Base-by-base conservation (phyloP, 2,797 vertebrate genomes). In the Danio jaintianensis region DNA sequence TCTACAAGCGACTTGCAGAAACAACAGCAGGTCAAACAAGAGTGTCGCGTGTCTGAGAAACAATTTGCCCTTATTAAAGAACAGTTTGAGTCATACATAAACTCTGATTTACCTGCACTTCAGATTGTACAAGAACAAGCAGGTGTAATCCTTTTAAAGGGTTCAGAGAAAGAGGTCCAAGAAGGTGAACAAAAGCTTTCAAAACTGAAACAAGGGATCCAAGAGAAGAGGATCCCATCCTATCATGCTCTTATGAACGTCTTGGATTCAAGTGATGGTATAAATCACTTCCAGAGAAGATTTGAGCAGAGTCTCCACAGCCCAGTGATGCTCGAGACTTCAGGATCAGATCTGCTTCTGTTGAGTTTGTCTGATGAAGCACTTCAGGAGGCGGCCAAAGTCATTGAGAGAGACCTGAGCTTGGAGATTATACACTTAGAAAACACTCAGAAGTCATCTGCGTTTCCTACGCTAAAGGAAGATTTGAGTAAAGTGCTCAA, bases 351-450 rank as follows among this genome's bases (percentile, higher is more conserved):
- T 10, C 56, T 93, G 45, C n/a, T 89, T 67, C 55, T 93, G 38
- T 83, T 81, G 52, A 92, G 93, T 81, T 78, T 91, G 64, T 91
- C 91, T 0, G 7, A 68, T 4, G 82, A 76, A 6, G 85, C 87
- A 0, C 79, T 93, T 40, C 78, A 89, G 0, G 88, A 92, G 38
- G 93, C 91, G 0, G 69, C 68, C 5, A 13, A 56, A 1, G 68
- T 86, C 10, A 0, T 93, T n/a, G 22, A 2, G 3, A 83, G 84
- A 72, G 89, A 91, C 1, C 22, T 93, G 13, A 72, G 11, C 12
- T 13, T 70, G 50, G 81, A 59, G 43, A 83, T 15, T 2, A 43
- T 89, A 5, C 0, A 2, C 2, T 55, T 93, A 40, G 82, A 89
- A 18, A 85, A 70, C 3, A 11, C 63, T 47, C 63, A 78, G 38